A percentile compares a stretch with the other conserved stretches of the same genome.
Evolutionary conservation across 2,888 invertebrate species (phyloP).

Genomic region (Hipparchia semele): DNA sequence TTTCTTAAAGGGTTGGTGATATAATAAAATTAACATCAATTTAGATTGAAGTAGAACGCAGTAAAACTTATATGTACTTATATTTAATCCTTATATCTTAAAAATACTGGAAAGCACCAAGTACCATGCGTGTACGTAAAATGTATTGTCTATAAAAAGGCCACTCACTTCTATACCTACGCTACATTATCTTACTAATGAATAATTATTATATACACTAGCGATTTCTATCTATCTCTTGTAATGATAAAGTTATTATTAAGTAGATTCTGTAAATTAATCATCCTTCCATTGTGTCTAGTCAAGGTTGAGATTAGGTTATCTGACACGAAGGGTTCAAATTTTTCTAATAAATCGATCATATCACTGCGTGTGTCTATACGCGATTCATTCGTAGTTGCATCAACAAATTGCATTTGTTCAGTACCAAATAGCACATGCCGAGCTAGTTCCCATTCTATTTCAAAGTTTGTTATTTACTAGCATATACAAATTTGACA

Average conservation of each 20-base stretch:
- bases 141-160: constrained; percentile 53
- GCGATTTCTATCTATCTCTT: constrained; percentile 76
- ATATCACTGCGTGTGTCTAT: constrained; percentile 47
- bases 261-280: constrained; percentile 75
- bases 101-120: constrained; percentile 68
- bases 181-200: constrained; percentile 62
- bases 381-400: constrained; percentile 59
- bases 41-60: constrained; percentile 53
- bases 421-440: constrained; percentile 76
- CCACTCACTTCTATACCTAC: constrained; percentile 50
- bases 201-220: constrained; percentile 62
- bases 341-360: constrained; percentile 42
- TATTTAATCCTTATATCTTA: constrained; percentile 48
- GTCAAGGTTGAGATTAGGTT: constrained; percentile 42
- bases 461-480: constrained; percentile 60
- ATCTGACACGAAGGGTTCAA: constrained; percentile 37
- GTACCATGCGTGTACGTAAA: constrained; percentile 58
- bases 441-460: constrained; percentile 68
- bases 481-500: constrained; percentile 50
- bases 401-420: constrained; percentile 77
- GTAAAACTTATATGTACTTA: constrained; percentile 50
- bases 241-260: constrained; percentile 55
- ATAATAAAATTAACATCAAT: constrained; percentile 55
- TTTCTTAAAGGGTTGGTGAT: constrained; percentile 62
- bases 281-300: constrained; percentile 69